Conservation (phyloP, 2,888 invertebrate species). For the Cactoblastis cactorum region DNA sequence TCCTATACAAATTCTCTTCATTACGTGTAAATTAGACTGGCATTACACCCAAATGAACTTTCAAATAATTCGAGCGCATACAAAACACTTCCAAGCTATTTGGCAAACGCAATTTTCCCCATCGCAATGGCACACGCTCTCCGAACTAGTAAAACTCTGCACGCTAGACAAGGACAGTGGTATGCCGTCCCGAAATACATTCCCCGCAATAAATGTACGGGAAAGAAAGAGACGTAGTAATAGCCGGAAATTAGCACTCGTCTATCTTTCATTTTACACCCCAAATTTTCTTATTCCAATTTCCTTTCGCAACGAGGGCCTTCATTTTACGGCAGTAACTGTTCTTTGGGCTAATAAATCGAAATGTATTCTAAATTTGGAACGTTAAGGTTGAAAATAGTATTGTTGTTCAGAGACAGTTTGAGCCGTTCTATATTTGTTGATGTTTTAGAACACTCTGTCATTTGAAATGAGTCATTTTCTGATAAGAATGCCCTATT, state of each 20-base stretch:
- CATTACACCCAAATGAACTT: constrained; percentile 7
- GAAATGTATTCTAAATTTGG: constrained; percentile 26
- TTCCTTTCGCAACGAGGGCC: constrained; percentile 75
- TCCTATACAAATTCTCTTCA: constrained; percentile 4
- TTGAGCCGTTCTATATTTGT: constrained; percentile 54
- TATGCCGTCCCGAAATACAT: constrained; percentile 52
- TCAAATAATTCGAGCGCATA: constrained; percentile 11
- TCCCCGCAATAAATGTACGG: constrained; percentile 71
- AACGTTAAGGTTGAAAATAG: constrained; percentile 35
- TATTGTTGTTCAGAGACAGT: constrained; percentile 21
- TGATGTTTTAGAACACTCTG: constrained; percentile 75
- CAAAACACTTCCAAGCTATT: constrained; percentile 16
- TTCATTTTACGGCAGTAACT: constrained; percentile 53
- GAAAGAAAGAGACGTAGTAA: constrained; percentile 78
- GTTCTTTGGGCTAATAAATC: constrained; percentile 18
- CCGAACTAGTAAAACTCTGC: constrained; percentile 48
- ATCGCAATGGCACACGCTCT: constrained; percentile 36
- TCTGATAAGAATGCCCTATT: constrained; percentile 84
- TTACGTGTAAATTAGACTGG: background rate
- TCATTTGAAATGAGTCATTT: constrained; percentile 86
- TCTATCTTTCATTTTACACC: constrained; percentile 88
- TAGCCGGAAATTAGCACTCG: constrained; percentile 85
- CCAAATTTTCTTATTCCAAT: constrained; percentile 89
- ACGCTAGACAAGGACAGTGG: constrained; percentile 67
- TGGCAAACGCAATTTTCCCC: constrained; percentile 22